Percentiles rank a stretch among this genome's conserved stretches.
These are phyloP conservation scores for Antedon bifida DNA, from an alignment of 35 echinoderm and acorn worm genomes.

Conservation along the genomic window DNA sequence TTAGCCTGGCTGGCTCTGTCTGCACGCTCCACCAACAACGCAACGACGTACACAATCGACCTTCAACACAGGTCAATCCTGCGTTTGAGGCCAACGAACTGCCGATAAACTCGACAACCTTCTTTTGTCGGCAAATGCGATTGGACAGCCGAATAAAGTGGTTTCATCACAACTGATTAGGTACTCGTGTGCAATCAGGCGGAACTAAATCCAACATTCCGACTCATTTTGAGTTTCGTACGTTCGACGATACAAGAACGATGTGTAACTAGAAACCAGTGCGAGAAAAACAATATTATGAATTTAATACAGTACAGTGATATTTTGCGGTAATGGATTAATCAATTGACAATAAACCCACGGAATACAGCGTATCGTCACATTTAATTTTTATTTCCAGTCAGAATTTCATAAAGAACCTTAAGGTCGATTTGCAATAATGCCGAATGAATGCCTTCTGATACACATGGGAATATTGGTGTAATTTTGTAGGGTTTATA, in stretches of 20 bases:
- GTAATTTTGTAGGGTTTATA: not conserved
- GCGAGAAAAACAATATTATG: not conserved
- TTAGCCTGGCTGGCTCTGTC: not conserved
- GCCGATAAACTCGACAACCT: not conserved
- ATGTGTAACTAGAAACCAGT: not conserved
- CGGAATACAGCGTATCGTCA: not conserved
- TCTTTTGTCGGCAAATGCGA: constrained; percentile 1
- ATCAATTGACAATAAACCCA: not conserved
- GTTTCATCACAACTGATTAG: constrained; percentile 1
- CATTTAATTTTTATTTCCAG: not conserved
- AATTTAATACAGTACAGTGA: not conserved
- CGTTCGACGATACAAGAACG: not conserved
- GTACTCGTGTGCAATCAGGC: not conserved
- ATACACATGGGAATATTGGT: not conserved
- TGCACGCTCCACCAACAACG: not conserved
- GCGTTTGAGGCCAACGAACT: not conserved
- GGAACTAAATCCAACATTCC: not conserved
- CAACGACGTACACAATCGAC: not conserved
- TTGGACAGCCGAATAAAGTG: not conserved
- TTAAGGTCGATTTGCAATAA: not conserved
- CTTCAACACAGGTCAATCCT: not conserved
- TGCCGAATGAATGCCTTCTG: not conserved
- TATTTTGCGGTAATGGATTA: not conserved
- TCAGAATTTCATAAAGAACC: not conserved
- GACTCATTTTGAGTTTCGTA: not conserved